A percentile compares a stretch with the other conserved stretches of the same genome.
Evolutionary conservation across 2,113 vertebrate genomes (phyloP).

Genomic region (Ammodytes dubius): DNA sequence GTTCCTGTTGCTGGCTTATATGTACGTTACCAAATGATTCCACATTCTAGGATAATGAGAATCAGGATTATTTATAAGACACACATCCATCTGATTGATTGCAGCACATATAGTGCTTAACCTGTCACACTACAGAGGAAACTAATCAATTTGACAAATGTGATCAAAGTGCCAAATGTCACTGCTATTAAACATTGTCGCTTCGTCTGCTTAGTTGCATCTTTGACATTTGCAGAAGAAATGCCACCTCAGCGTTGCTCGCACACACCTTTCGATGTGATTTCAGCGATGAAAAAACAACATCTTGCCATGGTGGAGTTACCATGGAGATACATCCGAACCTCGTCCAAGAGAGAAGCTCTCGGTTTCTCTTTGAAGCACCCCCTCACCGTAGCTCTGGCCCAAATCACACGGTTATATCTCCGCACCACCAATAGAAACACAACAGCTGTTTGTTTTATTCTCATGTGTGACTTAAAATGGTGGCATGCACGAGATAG

Average conservation of each 20-base stretch:
- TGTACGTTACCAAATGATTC: background rate
- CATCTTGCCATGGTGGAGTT: constrained; percentile 63
- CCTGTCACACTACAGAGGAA: constrained; percentile 22
- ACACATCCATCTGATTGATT: constrained; percentile 36
- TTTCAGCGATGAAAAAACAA: constrained; percentile 52
- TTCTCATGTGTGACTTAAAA: constrained; percentile 67
- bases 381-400: background rate
- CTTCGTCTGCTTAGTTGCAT: constrained; percentile 45
- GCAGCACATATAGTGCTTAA: constrained; percentile 9
- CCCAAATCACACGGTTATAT: background rate
- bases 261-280: constrained; percentile 40
- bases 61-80: background rate
- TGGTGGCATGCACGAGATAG: constrained; percentile 55
- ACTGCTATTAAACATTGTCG: constrained; percentile 40
- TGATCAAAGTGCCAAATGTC: constrained; percentile 51
- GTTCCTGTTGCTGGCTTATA: background rate
- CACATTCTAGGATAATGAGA: background rate
- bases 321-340: constrained; percentile 70
- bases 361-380: constrained; percentile 7
- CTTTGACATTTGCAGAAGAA: constrained; percentile 75
- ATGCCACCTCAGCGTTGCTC: constrained; percentile 54
- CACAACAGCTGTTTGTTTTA: constrained; percentile 58
- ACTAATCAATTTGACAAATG: constrained; percentile 30
- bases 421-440: constrained; percentile 7
- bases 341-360: constrained; percentile 33